Evolutionary conservation across 2,113 vertebrate genomes (phyloP), one percentile per base, ranked within the genome.

Genomic region (Alces alces): DNA sequence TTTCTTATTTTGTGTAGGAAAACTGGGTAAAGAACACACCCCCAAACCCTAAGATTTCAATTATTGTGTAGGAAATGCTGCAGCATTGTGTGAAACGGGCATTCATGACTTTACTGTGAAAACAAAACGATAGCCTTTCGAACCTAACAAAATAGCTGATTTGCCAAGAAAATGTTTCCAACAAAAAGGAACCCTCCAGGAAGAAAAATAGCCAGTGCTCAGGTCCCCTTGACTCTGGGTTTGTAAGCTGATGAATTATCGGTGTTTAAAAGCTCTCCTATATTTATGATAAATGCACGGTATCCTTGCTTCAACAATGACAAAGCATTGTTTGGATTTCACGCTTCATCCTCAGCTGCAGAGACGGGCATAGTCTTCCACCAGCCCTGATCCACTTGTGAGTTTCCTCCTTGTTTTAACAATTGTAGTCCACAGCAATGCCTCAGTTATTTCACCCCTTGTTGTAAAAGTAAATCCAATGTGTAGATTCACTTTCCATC

Each of bases 291-390:
- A 3, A 6, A 94, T 30, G 97, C 95, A 97, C 83, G 98, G 91
- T n/a, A 60, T 92, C 85, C 87, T 96, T 98, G 64, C 79, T 60
- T 95, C 97, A 97, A 95, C 96, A 97, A 98, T 95, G 96, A 97
- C 90, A 96, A 94, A 83, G 11, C 88, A 70, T 10, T 61, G 86
- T 95, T 60, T 90, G 95, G 98, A 97, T 96, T 96, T 95, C 64
- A 64, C 66, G 89, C 57, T 93, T 95, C 28, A 54, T 28, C 23
- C 88, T 90, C 30, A 45, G 14, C 12, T 64, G 50, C 58, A 92
- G 15, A 14, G 21, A 36, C 16, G 43, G 4, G 39, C 39, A 3
- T 50, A 52, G 57, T 76, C 61, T 83, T 73, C 82, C 2, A 2
- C 58, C 16, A 43, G 50, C 58, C 80, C 70, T 8, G 15, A 13